Percentiles rank a stretch among this genome's conserved stretches.
phyloP scores from a whole-genome alignment of 2,888 invertebrate species.

The Trissolcus brochymenae region DNA sequence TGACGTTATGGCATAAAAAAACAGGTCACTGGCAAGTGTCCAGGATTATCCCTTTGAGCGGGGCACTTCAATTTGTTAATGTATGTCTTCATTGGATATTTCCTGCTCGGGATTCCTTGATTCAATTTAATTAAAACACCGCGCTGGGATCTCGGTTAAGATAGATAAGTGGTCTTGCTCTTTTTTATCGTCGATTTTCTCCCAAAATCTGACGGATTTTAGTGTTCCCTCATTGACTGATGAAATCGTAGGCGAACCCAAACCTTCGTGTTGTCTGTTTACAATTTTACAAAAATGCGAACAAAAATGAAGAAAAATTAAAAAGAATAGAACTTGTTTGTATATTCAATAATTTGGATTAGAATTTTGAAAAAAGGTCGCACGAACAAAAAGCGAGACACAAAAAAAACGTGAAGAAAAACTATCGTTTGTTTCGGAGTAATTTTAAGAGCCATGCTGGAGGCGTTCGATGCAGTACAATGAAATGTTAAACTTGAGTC shows the following conservation, averaged over 20 bases:
- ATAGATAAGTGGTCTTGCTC: conserved; percentile 49
- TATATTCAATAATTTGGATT: no score
- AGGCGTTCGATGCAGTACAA: no score
- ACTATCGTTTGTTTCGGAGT: no score
- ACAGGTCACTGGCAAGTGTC: conserved; percentile 66
- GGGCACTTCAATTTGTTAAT: conserved; percentile 71
- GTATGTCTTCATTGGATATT: conserved; percentile 71
- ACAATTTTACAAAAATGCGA: no score
- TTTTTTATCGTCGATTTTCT: conserved; percentile 34
- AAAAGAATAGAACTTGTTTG: no score
- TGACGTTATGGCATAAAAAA: conserved; percentile 53
- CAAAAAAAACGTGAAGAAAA: no score
- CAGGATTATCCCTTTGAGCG: conserved; percentile 65
- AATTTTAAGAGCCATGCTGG: no score
- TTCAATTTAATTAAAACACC: conserved; percentile 71
- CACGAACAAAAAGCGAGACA: no score
- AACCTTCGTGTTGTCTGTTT: no score
- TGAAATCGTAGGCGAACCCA: background rate
- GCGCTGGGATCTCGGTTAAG: conserved; percentile 63
- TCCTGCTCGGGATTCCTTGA: conserved; percentile 70
- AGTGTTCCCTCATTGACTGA: background rate
- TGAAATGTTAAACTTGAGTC: background rate
- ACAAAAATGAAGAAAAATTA: no score
- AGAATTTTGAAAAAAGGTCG: no score
- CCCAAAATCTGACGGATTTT: conserved; percentile 7